Conservation (phyloP, 2,113 vertebrate species). For the Corythornis madagascariensis region DNA sequence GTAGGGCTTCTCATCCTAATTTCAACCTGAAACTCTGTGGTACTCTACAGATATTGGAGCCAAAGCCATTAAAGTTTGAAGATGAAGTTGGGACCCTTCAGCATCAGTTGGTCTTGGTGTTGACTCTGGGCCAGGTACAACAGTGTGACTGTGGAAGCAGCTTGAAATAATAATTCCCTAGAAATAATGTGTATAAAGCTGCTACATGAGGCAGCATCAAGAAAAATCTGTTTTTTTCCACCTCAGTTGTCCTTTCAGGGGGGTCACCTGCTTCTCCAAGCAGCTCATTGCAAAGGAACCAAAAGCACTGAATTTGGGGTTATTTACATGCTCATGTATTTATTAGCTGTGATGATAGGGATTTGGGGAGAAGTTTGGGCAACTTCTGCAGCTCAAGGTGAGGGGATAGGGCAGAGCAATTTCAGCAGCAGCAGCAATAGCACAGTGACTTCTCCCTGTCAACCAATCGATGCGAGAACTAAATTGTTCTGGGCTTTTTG, state of each 20-base stretch:
- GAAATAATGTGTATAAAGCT: not conserved
- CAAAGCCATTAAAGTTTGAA: not conserved
- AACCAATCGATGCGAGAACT: not conserved
- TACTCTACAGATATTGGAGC: not conserved
- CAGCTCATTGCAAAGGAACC: not conserved
- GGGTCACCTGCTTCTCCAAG: not conserved
- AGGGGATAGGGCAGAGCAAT: not conserved
- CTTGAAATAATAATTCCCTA: no score
- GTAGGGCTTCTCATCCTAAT: not conserved
- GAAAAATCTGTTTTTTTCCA: not conserved
- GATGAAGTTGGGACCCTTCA: not conserved
- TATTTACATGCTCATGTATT: not conserved
- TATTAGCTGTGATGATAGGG: not conserved
- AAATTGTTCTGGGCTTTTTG: not conserved
- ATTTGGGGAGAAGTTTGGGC: not conserved
- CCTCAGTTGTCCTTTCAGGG: not conserved
- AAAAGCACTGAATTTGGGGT: not conserved
- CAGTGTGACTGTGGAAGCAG: not conserved
- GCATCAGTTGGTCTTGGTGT: not conserved
- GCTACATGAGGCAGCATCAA: not conserved
- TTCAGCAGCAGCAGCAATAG: not conserved
- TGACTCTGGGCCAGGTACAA: not conserved
- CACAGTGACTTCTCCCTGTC: not conserved
- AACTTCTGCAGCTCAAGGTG: not conserved
- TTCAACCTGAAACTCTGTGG: not conserved